These are phyloP conservation scores for Acrocephalus arundinaceus DNA, from an alignment of 2,113 vertebrate genomes.

Conservation along the genomic window DNA sequence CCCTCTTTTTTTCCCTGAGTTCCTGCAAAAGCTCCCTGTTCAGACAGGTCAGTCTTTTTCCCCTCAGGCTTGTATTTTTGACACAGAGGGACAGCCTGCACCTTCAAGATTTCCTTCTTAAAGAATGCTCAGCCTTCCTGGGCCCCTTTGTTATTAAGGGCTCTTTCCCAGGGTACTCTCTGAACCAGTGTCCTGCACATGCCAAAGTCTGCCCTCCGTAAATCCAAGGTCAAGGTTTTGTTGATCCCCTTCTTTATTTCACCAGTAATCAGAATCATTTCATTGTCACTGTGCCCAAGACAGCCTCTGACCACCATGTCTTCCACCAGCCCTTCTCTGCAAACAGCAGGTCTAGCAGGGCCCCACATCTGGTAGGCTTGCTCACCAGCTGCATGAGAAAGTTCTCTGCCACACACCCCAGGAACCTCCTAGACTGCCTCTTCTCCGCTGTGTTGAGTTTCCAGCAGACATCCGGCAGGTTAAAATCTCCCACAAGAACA, in stretches of 20 bases:
- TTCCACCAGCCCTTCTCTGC: not conserved
- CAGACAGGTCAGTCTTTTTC: too few species aligned
- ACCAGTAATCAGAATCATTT: not conserved
- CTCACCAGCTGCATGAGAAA: not conserved
- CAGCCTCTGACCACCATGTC: not conserved
- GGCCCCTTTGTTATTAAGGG: too few species aligned
- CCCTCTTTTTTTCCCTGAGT: not conserved
- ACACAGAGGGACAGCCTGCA: too few species aligned
- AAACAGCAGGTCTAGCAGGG: not conserved
- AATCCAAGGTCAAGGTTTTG: not conserved
- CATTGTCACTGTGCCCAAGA: not conserved
- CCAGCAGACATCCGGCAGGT: not conserved
- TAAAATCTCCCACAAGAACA: not conserved
- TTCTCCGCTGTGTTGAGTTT: not conserved
- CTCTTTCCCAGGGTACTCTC: not conserved
- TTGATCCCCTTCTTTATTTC: not conserved
- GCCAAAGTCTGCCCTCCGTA: not conserved
- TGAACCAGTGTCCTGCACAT: not conserved
- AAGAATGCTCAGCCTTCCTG: too few species aligned
- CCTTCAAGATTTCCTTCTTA: too few species aligned
- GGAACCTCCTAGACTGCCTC: not conserved
- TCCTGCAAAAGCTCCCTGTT: too few species aligned
- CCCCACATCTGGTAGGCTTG: not conserved
- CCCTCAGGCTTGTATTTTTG: too few species aligned
- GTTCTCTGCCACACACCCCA: not conserved